A percentile compares a stretch with the other conserved stretches of the same genome.
phyloP scores from a whole-genome alignment of 2,797 vertebrate genomes.

The Poecilia wingei region DNA sequence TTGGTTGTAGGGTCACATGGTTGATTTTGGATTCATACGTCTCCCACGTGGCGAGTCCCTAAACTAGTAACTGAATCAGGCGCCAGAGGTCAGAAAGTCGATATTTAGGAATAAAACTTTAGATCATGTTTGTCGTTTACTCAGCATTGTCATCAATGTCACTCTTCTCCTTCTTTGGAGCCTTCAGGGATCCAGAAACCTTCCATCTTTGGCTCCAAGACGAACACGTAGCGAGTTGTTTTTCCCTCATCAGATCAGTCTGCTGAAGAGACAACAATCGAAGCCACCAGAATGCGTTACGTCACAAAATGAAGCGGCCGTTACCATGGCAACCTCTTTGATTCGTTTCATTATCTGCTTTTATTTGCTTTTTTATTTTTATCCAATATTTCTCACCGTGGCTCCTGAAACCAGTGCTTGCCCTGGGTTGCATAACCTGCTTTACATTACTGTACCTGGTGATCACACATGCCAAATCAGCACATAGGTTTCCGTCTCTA shows the following conservation, averaged over 20 bases:
- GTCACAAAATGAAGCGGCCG: slow-evolving; percentile 33
- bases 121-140: slow-evolving; percentile 13
- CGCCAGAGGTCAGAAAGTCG: not conserved
- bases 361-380: slow-evolving; percentile 8
- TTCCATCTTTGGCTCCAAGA: not conserved
- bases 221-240: slow-evolving; percentile 5
- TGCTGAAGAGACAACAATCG: slow-evolving; percentile 27
- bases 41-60: not conserved
- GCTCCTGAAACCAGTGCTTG: slow-evolving; percentile 27
- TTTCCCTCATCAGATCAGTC: slow-evolving; percentile 20
- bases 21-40: not conserved
- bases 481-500: slow-evolving; percentile 42
- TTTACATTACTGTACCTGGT: slow-evolving; percentile 26
- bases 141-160: not conserved
- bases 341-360: slow-evolving; percentile 32
- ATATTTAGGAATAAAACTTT: not conserved
- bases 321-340: slow-evolving; percentile 51
- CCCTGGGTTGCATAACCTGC: slow-evolving; percentile 52
- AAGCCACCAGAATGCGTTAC: slow-evolving; percentile 20
- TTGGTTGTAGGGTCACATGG: no score
- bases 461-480: slow-evolving; percentile 8
- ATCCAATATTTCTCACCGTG: slow-evolving; percentile 24
- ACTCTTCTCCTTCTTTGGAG: slow-evolving; percentile 11
- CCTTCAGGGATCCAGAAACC: slow-evolving; percentile 5
- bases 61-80: not conserved